These are phyloP conservation scores for Sialia sialis DNA, from an alignment of 2,113 vertebrate genomes.

Conservation along the genomic window DNA sequence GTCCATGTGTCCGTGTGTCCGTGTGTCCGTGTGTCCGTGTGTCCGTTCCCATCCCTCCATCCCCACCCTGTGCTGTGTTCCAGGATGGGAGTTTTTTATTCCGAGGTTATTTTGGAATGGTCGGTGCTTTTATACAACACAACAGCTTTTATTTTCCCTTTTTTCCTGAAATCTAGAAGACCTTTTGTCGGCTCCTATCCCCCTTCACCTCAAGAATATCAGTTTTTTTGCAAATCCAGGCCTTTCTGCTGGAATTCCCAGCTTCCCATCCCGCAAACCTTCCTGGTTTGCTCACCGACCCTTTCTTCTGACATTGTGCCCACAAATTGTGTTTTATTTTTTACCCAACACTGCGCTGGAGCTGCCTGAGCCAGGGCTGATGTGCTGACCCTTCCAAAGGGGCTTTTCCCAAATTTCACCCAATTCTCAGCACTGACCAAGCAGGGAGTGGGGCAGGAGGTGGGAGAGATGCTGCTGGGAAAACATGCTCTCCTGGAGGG, in stretches of 20 bases:
- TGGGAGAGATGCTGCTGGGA: neutral
- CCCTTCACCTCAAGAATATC: neutral
- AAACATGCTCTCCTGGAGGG: neutral
- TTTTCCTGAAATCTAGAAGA: neutral
- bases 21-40: too few species aligned
- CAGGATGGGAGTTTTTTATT: neutral
- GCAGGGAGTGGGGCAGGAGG: neutral
- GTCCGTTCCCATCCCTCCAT: accelerated
- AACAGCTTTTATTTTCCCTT: accelerated
- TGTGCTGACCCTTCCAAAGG: neutral
- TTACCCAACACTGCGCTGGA: accelerated
- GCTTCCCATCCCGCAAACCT: neutral
- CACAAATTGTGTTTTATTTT: neutral
- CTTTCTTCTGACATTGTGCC: neutral
- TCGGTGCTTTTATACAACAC: accelerated
- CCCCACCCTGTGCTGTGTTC: neutral
- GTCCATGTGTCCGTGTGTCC: neutral
- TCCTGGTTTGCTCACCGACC: accelerated
- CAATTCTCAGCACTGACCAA: accelerated
- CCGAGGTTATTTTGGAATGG: accelerated
- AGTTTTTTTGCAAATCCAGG: neutral
- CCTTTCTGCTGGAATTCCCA: neutral
- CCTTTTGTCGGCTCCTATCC: accelerated
- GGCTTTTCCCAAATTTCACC: neutral
- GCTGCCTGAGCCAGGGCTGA: accelerated